Conservation (phyloP, 2,113 vertebrate genomes). For the Asarcornis scutulata region DNA sequence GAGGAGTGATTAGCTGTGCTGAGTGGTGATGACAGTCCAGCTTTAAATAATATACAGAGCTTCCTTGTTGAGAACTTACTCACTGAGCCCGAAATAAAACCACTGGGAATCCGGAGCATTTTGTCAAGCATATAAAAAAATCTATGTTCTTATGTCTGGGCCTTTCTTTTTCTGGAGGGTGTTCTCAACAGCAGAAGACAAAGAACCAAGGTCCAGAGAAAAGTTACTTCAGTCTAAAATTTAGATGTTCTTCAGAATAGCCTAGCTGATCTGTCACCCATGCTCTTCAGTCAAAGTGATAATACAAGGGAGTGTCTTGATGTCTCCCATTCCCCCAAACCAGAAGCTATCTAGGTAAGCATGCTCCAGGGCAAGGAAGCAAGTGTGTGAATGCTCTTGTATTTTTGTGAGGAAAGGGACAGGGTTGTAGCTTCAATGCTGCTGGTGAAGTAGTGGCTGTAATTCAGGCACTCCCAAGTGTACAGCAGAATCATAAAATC, state of each 20-base stretch:
- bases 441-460: not conserved
- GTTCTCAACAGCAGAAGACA: not conserved
- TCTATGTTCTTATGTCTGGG: not conserved
- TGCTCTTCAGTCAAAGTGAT: not conserved
- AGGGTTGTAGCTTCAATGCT: not conserved
- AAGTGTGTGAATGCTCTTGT: not conserved
- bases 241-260: not conserved
- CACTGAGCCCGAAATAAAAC: slow-evolving; percentile 2
- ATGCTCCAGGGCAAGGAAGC: not conserved
- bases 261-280: not conserved
- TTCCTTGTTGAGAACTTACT: not conserved
- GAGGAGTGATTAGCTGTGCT: slow-evolving; percentile 1
- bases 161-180: not conserved
- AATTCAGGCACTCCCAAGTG: not conserved
- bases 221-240: not conserved
- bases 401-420: not conserved
- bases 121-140: not conserved
- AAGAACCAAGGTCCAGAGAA: not conserved
- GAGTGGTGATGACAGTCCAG: not conserved
- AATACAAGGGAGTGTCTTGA: not conserved
- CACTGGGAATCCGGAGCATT: not conserved
- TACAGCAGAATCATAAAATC: not conserved
- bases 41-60: slow-evolving; percentile 11
- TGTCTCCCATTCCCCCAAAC: not conserved
- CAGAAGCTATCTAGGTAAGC: not conserved